Base-by-base conservation (phyloP, 2,888 invertebrate genomes). In the Ophraella communa region DNA sequence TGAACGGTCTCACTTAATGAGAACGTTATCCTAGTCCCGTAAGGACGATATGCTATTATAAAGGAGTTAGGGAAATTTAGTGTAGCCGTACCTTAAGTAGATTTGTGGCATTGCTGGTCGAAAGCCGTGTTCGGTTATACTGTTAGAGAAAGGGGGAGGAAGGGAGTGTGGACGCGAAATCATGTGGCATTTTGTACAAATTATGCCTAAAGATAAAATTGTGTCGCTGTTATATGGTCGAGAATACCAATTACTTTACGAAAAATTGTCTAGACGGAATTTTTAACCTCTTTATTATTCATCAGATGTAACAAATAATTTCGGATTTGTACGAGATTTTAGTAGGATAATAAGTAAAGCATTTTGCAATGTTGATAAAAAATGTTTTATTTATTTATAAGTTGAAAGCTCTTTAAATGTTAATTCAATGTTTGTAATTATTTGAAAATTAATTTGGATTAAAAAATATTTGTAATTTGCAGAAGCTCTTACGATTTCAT, bases 1-100 rank as follows among this genome's bases (percentile, higher is more conserved):
- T 68, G 73, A 71, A 64, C 71, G 68, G 73, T 68, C 67, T 63
- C 67, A 65, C 69, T 74, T 73, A 74, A 74, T 72, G 71, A 72
- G 73, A 69, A 63, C 71, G 72, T 73, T 74, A 74, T 74, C 73
- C 73, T 66, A 61, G 64, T 53, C 68, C 66, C 64, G 64, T 69
- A 72, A 74, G 73, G 72, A 71, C 74, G 71, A 72, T 61, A 56
- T 49, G 68, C 71, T 65, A 71, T 71, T 71, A 68, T 64, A 65
- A 66, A 71, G 71, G 71, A 69, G 65, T 71, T 68, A 66, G 63
- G 66, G 66, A 68, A 71, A 71, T 71, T 71, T 70, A 71, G 65
- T 65, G 65, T 58, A 60, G 65, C 66, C 70, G 62, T 68, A 66
- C 64, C 62, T 64, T 64, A 66, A 70, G 64, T 57, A 64, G 66